Evolutionary conservation across 2,888 invertebrate species (phyloP).

Genomic region (Agrotis segetum): DNA sequence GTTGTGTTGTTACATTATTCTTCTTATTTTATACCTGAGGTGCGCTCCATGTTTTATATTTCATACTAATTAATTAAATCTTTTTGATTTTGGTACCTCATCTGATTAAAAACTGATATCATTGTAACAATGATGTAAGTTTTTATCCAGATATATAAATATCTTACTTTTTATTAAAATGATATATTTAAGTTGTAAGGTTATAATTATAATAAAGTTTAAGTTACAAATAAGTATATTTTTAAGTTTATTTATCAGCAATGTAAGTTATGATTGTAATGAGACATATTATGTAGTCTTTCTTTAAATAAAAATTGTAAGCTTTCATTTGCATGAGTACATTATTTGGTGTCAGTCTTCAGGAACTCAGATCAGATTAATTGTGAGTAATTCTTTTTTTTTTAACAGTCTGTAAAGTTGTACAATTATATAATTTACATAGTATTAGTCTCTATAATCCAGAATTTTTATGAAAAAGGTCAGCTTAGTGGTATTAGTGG

Average conservation of each 20-base stretch:
- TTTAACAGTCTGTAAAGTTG: too few relatives aligned
- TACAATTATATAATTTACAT: too few relatives aligned
- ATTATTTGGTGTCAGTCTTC: too few relatives aligned
- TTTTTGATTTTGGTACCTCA: neutral
- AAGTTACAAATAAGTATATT: neutral
- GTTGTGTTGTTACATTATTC: conserved; percentile 9
- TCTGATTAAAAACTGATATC: neutral
- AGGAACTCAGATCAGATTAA: too few relatives aligned
- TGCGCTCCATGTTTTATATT: neutral
- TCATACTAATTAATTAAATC: neutral
- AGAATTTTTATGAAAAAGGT: too few relatives aligned
- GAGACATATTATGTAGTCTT: too few relatives aligned
- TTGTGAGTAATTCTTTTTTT: too few relatives aligned
- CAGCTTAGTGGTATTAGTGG: neutral
- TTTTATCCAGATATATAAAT: neutral
- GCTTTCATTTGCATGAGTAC: too few relatives aligned
- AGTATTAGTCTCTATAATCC: too few relatives aligned
- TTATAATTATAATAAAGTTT: neutral
- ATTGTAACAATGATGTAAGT: neutral
- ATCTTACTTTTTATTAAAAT: neutral
- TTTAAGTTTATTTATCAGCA: too few relatives aligned
- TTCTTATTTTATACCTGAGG: neutral
- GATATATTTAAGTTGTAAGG: neutral
- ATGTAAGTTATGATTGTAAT: neutral
- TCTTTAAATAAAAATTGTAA: too few relatives aligned